A percentile compares a stretch with the other conserved stretches of the same genome.
phyloP scores from a whole-genome alignment of 30 jellyfish, hydroid and myxozoan genomes.

The Pelagia noctiluca region DNA sequence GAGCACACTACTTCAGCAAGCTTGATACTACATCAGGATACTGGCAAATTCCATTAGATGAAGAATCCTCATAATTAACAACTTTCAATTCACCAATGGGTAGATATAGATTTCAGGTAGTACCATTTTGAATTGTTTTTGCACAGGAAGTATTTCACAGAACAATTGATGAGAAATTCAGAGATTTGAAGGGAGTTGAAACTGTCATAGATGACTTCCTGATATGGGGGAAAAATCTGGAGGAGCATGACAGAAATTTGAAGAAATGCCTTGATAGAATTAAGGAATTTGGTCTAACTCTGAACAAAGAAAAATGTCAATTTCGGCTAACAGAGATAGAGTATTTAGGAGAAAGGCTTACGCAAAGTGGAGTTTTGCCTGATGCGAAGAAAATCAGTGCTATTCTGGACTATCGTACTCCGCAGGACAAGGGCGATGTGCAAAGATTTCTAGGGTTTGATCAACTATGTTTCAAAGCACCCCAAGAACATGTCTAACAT shows the following conservation, averaged over 20 bases:
- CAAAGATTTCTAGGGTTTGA: constrained; percentile 52
- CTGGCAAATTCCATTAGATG: constrained; percentile 55
- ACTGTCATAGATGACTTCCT: constrained; percentile 20
- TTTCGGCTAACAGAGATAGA: constrained; percentile 11
- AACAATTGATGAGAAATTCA: constrained; percentile 15
- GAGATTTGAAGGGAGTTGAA: constrained; percentile 10
- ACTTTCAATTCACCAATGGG: constrained; percentile 63
- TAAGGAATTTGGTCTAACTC: constrained; percentile 12
- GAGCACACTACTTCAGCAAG: constrained; percentile 35
- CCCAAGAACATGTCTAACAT: constrained; percentile 3
- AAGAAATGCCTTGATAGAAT: constrained; percentile 6
- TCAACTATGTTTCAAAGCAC: constrained; percentile 27
- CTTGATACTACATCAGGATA: constrained; percentile 56
- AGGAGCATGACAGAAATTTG: constrained; percentile 24
- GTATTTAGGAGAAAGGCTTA: constrained; percentile 17
- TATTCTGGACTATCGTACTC: constrained; percentile 32
- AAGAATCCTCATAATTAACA: constrained; percentile 14
- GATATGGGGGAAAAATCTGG: constrained; percentile 3
- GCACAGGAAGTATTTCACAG: constrained; percentile 44
- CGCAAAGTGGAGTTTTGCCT: not conserved
- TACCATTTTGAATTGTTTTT: constrained; percentile 48
- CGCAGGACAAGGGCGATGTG: constrained; percentile 9
- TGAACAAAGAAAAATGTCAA: constrained; percentile 5
- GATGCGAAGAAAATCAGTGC: constrained; percentile 29
- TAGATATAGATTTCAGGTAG: constrained; percentile 41